Evolutionary conservation across 2,113 vertebrate species (phyloP).

Genomic region (Heterotilapia buettikoferi): DNA sequence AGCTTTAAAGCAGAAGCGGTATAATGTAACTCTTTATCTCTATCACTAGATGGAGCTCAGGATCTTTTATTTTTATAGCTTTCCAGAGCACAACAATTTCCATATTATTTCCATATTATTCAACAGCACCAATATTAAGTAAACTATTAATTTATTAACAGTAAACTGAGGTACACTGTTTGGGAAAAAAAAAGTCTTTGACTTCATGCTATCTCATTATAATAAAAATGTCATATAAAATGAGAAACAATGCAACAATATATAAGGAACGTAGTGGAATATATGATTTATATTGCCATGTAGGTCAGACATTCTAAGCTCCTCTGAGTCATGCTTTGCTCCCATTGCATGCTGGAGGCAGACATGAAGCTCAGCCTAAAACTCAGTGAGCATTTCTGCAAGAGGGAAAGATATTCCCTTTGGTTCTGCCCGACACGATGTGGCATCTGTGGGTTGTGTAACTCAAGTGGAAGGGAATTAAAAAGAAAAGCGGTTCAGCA

Average conservation of each 20-base stretch:
- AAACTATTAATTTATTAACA: background rate
- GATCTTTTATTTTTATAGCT: background rate
- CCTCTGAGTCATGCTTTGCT: background rate
- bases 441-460: conserved; percentile 46
- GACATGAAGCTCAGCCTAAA: background rate
- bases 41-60: conserved; percentile 31
- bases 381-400: background rate
- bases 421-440: conserved; percentile 14
- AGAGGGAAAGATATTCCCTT: conserved; percentile 10
- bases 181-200: fast-evolving
- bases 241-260: background rate
- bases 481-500: conserved; percentile 7
- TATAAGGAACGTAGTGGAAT: background rate
- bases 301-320: background rate
- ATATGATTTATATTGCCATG: background rate
- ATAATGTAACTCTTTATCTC: background rate
- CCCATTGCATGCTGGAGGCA: conserved; percentile 1
- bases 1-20: background rate
- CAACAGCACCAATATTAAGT: background rate
- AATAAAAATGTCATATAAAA: background rate
- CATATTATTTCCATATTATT: background rate
- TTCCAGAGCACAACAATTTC: background rate
- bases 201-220: background rate
- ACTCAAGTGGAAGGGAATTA: conserved; percentile 47
- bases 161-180: background rate